Conservation (phyloP, 2,113 vertebrate species). For the Larimichthys crocea region DNA sequence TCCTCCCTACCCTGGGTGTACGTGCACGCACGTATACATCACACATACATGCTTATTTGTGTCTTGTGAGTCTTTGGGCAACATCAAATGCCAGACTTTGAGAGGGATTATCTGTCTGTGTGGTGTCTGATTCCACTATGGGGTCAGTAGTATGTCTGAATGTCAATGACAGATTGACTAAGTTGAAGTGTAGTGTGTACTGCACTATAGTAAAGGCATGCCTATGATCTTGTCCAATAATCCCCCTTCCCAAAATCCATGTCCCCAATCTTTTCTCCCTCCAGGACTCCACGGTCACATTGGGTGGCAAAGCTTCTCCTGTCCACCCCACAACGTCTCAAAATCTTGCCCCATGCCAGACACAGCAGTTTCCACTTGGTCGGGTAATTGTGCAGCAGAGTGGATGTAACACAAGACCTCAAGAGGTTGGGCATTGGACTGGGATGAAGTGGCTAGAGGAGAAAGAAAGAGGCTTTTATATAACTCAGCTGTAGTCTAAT, state of each 20-base stretch:
- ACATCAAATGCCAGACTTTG: slow-evolving; percentile 66
- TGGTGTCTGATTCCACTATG: slow-evolving; percentile 63
- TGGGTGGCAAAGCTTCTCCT: slow-evolving; percentile 17
- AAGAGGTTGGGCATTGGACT: slow-evolving; percentile 53
- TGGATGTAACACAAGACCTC: slow-evolving; percentile 59
- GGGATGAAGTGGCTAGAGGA: slow-evolving; percentile 47
- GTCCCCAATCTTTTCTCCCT: slow-evolving; percentile 46
- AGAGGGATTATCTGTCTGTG: slow-evolving; percentile 75
- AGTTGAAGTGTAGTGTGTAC: slow-evolving; percentile 37
- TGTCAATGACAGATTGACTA: slow-evolving; percentile 29
- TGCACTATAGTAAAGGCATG: slow-evolving; percentile 43
- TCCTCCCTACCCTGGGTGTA: slow-evolving; percentile 19
- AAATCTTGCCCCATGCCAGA: slow-evolving; percentile 52
- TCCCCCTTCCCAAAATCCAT: slow-evolving; percentile 34
- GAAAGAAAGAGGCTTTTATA: slow-evolving; percentile 56
- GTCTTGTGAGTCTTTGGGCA: slow-evolving; percentile 6
- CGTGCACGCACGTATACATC: slow-evolving; percentile 3
- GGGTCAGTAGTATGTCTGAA: slow-evolving; percentile 48
- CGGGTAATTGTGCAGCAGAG: slow-evolving; percentile 71
- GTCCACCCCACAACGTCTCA: background rate
- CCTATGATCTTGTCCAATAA: slow-evolving; percentile 51
- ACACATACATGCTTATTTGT: slow-evolving; percentile 40
- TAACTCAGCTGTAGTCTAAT: slow-evolving; percentile 39
- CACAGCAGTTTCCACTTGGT: slow-evolving; percentile 63
- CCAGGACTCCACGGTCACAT: slow-evolving; percentile 15